Base-by-base conservation (phyloP, 1,140 invertebrate species). In the Drosophila jambulina region DNA sequence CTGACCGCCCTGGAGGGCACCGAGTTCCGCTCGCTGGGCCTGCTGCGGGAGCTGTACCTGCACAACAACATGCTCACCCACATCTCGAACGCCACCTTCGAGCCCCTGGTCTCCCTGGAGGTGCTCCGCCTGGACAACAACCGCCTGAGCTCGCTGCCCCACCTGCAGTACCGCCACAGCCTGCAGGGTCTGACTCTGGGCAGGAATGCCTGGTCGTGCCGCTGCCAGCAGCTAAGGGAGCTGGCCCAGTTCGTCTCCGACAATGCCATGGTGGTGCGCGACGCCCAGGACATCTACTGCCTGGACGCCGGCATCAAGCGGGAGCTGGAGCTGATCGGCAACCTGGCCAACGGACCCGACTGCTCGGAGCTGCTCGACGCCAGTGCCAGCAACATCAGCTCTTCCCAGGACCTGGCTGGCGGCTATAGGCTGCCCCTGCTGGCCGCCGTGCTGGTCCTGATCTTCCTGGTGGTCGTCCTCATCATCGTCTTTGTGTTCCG, bases 171-270 rank as follows among this genome's bases (percentile, higher is more conserved):
- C 38, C 80, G 86, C 38, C 80, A 83, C 46, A 94, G 94, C 12
- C 93, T 99, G 61, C 95, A 94, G 71, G 95, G 97, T 72, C 83
- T 98, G 40, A 95, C 95, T 2, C 94, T 99, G 5, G 96, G 96
- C 1, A 95, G 96, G 70, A 99, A 99, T 91, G 94, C 95, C 19
- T 98, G 97, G 97, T 96, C 96, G 6, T 99, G 98, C 88, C 96
- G 97, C 56, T 99, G 98, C 93, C 96, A 96, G 87, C 98, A 97
- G 93, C 94, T 98, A 61, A 96, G 97, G 90, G 96, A 97, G 76
- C 94, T 98, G 70, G 96, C 97, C 38, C 94, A 95, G 51, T 98
- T 97, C 95, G 95, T 98, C 10, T 94, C 95, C 15, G 96, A 97
- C 84, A 97, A 97, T 87, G 95, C 95, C 17, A 95, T 96, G 87